Evolutionary conservation across 2,888 invertebrate species (phyloP).

Genomic region (Platycheirus rosarum): DNA sequence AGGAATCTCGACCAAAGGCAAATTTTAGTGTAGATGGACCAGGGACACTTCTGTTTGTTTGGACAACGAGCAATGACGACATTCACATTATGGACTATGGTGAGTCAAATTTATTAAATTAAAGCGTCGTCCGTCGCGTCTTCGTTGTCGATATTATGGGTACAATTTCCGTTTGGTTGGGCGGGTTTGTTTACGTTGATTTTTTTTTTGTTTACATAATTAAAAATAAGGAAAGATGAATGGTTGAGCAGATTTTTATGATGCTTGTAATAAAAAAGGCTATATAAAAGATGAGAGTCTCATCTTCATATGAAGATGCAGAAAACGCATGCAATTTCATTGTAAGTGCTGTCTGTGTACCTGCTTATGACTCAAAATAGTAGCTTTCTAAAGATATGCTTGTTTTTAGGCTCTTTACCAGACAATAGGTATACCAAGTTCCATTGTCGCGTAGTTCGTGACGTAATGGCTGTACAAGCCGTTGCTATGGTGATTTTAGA

Average conservation of each 20-base stretch:
- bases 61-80: constrained; percentile 59
- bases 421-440: too few relatives aligned
- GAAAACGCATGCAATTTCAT: neutral
- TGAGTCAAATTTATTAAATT: too few relatives aligned
- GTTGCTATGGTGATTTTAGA: too few relatives aligned
- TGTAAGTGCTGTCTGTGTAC: too few relatives aligned
- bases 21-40: constrained; percentile 38
- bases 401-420: too few relatives aligned
- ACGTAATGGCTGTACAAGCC: too few relatives aligned
- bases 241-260: constrained; percentile 13
- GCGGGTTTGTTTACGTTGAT: constrained; percentile 9
- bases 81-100: neutral
- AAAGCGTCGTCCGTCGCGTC: too few relatives aligned
- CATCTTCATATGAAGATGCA: neutral
- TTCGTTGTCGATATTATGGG: constrained; percentile 15
- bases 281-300: constrained; percentile 1
- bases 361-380: too few relatives aligned
- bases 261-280: constrained; percentile 9
- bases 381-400: too few relatives aligned
- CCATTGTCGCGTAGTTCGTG: too few relatives aligned
- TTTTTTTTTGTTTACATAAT: constrained; percentile 26
- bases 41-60: constrained; percentile 35
- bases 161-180: constrained; percentile 49
- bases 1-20: neutral
- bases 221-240: constrained; percentile 25